These are phyloP conservation scores for Protomyctophum bolini DNA, from an alignment of 2,113 vertebrate genomes.

Conservation along the genomic window DNA sequence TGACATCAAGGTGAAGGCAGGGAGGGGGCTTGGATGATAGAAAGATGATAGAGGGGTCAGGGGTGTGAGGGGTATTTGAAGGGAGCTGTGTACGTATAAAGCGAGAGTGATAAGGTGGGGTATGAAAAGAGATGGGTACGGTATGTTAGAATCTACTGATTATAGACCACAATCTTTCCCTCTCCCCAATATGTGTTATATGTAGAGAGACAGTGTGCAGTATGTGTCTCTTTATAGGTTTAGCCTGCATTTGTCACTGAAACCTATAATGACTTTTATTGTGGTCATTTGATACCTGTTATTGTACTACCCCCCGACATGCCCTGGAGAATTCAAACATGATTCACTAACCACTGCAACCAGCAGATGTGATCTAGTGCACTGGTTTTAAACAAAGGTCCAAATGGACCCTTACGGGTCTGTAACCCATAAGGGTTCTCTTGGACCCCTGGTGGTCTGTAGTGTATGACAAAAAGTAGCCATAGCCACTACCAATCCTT, in stretches of 20 bases:
- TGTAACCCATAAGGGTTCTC: too few relatives aligned
- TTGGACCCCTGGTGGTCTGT: too few relatives aligned
- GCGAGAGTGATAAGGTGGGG: not conserved
- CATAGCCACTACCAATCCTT: slow-evolving; percentile 16
- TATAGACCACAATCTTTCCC: too few relatives aligned
- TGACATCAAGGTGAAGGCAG: slow-evolving; percentile 5
- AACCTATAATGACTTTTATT: not conserved
- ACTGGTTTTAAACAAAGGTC: too few relatives aligned
- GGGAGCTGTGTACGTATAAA: not conserved
- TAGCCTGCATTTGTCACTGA: not conserved
- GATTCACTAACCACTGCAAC: not conserved
- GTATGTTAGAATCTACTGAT: too few relatives aligned
- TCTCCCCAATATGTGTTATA: not conserved
- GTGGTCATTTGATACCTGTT: too few relatives aligned
- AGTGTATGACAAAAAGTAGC: too few relatives aligned
- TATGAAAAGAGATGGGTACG: too few relatives aligned
- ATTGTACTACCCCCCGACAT: too few relatives aligned
- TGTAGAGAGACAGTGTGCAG: not conserved
- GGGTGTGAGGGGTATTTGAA: not conserved
- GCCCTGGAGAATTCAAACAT: slow-evolving; percentile 6
- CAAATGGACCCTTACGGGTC: too few relatives aligned
- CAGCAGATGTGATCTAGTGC: not conserved
- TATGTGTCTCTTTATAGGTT: too few relatives aligned
- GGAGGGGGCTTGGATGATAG: not conserved
- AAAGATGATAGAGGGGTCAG: not conserved